Evolutionary conservation across 2,113 vertebrate species (phyloP), one percentile per base, ranked within the genome.

Genomic region (Paedocypris sp.): DNA sequence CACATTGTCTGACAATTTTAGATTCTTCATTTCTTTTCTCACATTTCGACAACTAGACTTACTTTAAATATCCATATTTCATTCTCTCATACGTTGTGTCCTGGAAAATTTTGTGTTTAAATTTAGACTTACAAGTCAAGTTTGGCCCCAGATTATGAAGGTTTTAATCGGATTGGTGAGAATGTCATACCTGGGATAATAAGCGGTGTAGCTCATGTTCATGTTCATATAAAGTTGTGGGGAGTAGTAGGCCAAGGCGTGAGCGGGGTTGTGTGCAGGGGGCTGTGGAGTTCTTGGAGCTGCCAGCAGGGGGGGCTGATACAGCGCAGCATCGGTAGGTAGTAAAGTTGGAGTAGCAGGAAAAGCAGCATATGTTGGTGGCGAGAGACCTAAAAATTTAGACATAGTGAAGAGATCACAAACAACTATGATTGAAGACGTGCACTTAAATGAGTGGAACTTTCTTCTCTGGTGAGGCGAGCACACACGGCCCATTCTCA

Each of bases 201-300:
- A 97, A 8, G 94, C 86, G 1, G 94, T 97, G 81, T 97, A 98
- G 78, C 96, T 97, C 93, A 97, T 95, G 73, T 85, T 86, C 84
- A 86, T 86, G 53, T 85, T 87, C 86, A 88, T 87, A 48, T 93
- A 98, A 36, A 98, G 87, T 61, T 91, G 89, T 9, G 90, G 88
- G 22, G 91, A 87, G 71, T 93, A 98, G 74, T 94, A 98, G 59
- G 93, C 88, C 71, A 97, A 81, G 48, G 91, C 4, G 35, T 88
- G 87, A 23, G 89, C 78, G 1, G 86, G 83, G 38, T 78, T 79
- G 72, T 84, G 82, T 0, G 83, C 9, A 0, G 83, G 65, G 9
- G 80, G 79, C 71, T 87, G 90, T 18, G 88, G 79, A 0, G 86
- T 82, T 72, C 92, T 87, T 32, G 90, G 82, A 36, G 91, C 63